phyloP scores from a whole-genome alignment of 2,888 invertebrate genomes.

The Oxytorus armatus region DNA sequence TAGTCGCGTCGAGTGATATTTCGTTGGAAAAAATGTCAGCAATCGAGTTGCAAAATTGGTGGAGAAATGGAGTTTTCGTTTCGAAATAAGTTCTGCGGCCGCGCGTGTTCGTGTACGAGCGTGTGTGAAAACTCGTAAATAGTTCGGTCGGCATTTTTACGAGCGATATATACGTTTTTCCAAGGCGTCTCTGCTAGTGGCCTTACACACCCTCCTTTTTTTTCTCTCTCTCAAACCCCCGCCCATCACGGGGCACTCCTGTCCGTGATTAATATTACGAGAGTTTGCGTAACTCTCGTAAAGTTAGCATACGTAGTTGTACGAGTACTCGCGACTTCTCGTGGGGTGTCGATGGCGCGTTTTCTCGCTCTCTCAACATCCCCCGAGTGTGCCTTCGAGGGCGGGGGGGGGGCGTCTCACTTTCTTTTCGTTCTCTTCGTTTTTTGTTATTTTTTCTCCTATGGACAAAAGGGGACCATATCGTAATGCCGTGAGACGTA shows the following conservation, averaged over 20 bases:
- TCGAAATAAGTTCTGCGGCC: conserved; percentile 67
- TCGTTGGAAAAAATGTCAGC: conserved; percentile 20
- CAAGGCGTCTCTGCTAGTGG: conserved; percentile 63
- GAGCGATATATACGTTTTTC: conserved; percentile 75
- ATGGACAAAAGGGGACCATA: conserved; percentile 39
- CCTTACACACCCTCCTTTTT: conserved; percentile 56
- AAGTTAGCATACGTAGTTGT: conserved; percentile 81
- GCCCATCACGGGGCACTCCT: too few relatives aligned
- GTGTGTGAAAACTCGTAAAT: conserved; percentile 75
- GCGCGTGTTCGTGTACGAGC: neutral
- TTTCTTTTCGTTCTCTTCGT: conserved; percentile 30
- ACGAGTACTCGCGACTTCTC: conserved; percentile 71
- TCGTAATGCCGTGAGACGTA: conserved; percentile 36
- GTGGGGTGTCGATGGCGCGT: conserved; percentile 57
- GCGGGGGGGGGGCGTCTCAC: conserved; percentile 44
- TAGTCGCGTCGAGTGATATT: conserved; percentile 32
- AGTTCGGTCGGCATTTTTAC: conserved; percentile 78
- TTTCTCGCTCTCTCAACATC: conserved; percentile 59
- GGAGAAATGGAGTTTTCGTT: conserved; percentile 41
- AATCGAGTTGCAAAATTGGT: conserved; percentile 32
- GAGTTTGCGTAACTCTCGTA: conserved; percentile 83
- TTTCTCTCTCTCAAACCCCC: conserved; percentile 75
- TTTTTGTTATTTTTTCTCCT: conserved; percentile 48
- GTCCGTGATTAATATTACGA: conserved; percentile 83
- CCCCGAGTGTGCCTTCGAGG: conserved; percentile 37